Evolutionary conservation across 2,113 vertebrate genomes (phyloP), one percentile per base, ranked within the genome.

Genomic region (Nettapus auritus): DNA sequence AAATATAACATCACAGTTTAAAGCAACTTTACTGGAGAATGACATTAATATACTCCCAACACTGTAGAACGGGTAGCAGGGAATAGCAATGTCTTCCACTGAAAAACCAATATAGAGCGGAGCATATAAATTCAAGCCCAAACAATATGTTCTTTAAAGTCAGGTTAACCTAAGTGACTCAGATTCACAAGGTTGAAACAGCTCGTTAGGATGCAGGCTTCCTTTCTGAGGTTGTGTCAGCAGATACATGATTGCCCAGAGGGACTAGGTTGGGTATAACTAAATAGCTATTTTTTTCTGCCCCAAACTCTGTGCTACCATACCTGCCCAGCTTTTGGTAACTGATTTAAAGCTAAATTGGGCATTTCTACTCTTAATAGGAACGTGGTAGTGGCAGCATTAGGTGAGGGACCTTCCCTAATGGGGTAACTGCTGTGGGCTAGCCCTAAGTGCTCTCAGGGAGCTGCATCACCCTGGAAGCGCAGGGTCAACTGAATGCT

Each of bases 131-230:
- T 36, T 5, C 2, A 77, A 90, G 21, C 44, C 50, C 50, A 92
- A 90, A 64, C 66, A 84, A 13, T 22, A 55, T 6, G 15, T 21
- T 82, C 63, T 77, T 76, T 64, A 25, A 84, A 86, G 81, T 73
- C 19, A 23, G 62, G 22, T 69, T 74, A 87, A 31, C 81, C 67
- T 91, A 73, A 84, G 80, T 88, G 91, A 95, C 67, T 96, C 93
- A 94, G 33, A 48, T 94, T 83, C 75, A 78, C 76, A 52, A 59
- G 25, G 36, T 22, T 80, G 63, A 85, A 82, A 69, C 73, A 36
- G 40, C 78, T 89, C 0, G 0, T 84, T 76, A 73, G 82, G 60
- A 64, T 36, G 42, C 68, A 75, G 33, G 42, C 68, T 95, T 88
- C 29, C 31, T 31, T 74, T 95, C 63, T 75, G 71, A 60, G 22